phyloP scores from a whole-genome alignment of 2,113 vertebrate genomes.

The Microtus ochrogaster region DNA sequence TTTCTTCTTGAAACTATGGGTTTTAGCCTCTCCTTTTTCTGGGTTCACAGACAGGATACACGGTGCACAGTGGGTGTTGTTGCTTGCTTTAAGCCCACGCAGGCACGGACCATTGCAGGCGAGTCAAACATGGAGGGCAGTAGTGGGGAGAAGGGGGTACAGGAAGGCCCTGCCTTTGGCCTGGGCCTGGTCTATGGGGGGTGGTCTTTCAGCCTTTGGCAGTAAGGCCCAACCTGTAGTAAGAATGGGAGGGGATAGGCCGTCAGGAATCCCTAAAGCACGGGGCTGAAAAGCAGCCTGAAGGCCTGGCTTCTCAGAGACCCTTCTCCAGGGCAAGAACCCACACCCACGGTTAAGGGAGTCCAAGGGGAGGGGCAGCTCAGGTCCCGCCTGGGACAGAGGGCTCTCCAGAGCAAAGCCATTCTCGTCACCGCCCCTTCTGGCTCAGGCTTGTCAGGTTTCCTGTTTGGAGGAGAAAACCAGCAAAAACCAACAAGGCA shows the following conservation, averaged over 20 bases:
- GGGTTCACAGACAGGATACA: neutral
- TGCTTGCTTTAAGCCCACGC: conserved; percentile 6
- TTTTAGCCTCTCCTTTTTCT: neutral
- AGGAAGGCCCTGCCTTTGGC: neutral
- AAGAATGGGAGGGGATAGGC: neutral
- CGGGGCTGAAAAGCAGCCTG: neutral
- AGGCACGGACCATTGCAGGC: neutral
- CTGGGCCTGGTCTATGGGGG: neutral
- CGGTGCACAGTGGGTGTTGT: neutral
- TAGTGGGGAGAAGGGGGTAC: neutral
- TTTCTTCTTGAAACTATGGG: conserved; percentile 46
- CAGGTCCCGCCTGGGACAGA: neutral
- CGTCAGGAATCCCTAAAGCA: neutral
- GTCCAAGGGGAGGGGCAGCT: conserved; percentile 33
- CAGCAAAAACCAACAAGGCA: conserved; percentile 48
- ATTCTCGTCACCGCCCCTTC: conserved; percentile 34
- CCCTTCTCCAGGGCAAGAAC: neutral
- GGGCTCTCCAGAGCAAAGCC: neutral
- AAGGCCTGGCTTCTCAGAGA: conserved; percentile 32
- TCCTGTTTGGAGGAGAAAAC: conserved; percentile 60
- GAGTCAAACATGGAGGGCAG: neutral
- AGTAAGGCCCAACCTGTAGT: neutral
- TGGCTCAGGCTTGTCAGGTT: conserved; percentile 50
- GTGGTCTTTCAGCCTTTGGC: neutral
- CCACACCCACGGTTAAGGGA: neutral